phyloP scores from a whole-genome alignment of 2,888 invertebrate species.

The Leptogaster cylindrica region DNA sequence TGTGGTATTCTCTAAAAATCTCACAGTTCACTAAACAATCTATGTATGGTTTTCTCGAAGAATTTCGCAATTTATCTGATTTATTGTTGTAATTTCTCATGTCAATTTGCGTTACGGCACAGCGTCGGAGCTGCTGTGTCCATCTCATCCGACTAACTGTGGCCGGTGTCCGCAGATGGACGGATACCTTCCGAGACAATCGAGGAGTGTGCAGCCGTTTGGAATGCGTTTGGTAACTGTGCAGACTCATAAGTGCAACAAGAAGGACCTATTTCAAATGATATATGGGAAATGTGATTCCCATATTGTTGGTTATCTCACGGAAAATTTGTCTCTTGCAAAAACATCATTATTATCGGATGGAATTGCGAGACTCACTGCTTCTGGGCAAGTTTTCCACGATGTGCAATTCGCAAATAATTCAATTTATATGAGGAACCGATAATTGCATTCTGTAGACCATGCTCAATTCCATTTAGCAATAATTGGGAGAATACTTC shows the following conservation, averaged over 20 bases:
- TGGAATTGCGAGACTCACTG: no score
- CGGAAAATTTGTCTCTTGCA: slow-evolving; percentile 42
- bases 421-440: no score
- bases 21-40: slow-evolving; percentile 32
- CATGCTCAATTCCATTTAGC: no score
- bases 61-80: slow-evolving; percentile 47
- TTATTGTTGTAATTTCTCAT: slow-evolving; percentile 46
- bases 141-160: slow-evolving; percentile 4
- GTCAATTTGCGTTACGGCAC: slow-evolving; percentile 44
- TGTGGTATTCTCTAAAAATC: slow-evolving; percentile 34
- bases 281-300: slow-evolving; percentile 19
- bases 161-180: background rate
- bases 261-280: slow-evolving; percentile 30
- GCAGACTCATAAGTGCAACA: slow-evolving; percentile 30
- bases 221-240: slow-evolving; percentile 38
- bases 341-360: slow-evolving; percentile 42
- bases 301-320: slow-evolving; percentile 30
- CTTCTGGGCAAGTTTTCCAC: no score
- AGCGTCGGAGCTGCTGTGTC: slow-evolving; percentile 3
- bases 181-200: slow-evolving; percentile 22
- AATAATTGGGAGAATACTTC: no score
- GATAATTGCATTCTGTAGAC: no score
- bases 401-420: no score
- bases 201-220: slow-evolving; percentile 34
- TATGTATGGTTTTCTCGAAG: slow-evolving; percentile 41